Evolutionary conservation across 2,113 vertebrate species (phyloP), one percentile per base, ranked within the genome.

Genomic region (Urocitellus parryii): DNA sequence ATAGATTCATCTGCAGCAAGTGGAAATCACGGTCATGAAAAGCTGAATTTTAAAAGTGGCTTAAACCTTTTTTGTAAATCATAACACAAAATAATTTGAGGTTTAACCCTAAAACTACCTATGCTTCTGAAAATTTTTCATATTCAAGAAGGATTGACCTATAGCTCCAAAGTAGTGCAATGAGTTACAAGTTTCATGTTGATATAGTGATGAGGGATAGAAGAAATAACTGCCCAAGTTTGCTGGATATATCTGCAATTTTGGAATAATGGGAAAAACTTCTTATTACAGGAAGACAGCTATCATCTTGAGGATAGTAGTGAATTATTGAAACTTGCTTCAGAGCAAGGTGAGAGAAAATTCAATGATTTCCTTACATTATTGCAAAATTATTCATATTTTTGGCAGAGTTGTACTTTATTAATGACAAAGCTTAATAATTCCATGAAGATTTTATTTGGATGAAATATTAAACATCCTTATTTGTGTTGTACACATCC

Each of bases 321-420:
- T 88, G 39, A 92, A 90, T 92, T 90, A 85, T 45, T 77, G 25
- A 34, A 89, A 77, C 42, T 76, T 94, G 81, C 37, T 94, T n/a
- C 14, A 92, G 68, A 39, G 27, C 61, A 85, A 91, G 39, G 32
- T 73, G 39, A 74, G 96, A 56, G 93, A 87, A 92, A 93, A 65
- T 61, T 39, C 32, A 88, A 5, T 95, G 53, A 88, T 94, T 85
- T 95, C 37, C n/a, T 77, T 67, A 45, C 77, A 85, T 89, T 86
- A 34, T 11, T 77, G 0, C 11, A 78, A 56, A 61, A 84, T 56
- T 74, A 89, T 93, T 95, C 24, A 68, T 68, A 37, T 61, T 88
- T 89, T 93, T 97, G 39, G 82, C 17, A 67, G 5, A 37, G 51
- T 86, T 86, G 34, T 92, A 95, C 5, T 67, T 96, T 65, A 89